Conservation (phyloP, 2,888 invertebrate genomes). For the Diarsia dahlii region DNA sequence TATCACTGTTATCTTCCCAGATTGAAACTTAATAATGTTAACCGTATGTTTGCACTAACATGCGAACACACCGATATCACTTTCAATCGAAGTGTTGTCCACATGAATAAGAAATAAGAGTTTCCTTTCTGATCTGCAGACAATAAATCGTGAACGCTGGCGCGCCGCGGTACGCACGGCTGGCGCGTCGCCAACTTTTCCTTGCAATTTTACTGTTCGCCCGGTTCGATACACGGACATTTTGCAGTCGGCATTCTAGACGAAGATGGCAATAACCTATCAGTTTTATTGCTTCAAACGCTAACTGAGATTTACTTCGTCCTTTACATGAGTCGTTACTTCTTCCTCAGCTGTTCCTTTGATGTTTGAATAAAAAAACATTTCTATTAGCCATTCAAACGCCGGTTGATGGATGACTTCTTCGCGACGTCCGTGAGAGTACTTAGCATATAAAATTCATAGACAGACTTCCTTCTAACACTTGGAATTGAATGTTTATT, state of each 20-base stretch:
- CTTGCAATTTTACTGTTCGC: constrained; percentile 83
- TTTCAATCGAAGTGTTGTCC: constrained; percentile 74
- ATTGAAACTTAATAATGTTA: constrained; percentile 50
- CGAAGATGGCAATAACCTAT: constrained; percentile 86
- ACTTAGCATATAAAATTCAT: constrained; percentile 44
- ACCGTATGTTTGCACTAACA: constrained; percentile 56
- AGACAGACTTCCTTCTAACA: constrained; percentile 46
- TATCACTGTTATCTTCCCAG: constrained; percentile 43
- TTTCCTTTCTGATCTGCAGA: constrained; percentile 83
- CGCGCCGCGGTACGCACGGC: constrained; percentile 69
- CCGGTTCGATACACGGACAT: constrained; percentile 80
- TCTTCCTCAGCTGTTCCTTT: constrained; percentile 65
- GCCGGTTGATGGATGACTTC: constrained; percentile 47
- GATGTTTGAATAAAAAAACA: constrained; percentile 55
- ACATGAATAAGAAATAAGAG: constrained; percentile 82
- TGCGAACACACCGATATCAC: constrained; percentile 67
- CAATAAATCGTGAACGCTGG: constrained; percentile 77
- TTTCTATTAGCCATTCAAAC: constrained; percentile 56
- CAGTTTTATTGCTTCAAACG: constrained; percentile 77
- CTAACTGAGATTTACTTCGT: constrained; percentile 71
- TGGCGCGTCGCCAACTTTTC: constrained; percentile 85
- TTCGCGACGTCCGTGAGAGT: constrained; percentile 35
- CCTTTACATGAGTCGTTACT: constrained; percentile 66
- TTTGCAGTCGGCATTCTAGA: constrained; percentile 82
- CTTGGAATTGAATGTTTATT: constrained; percentile 45